Evolutionary conservation across 2,888 invertebrate species (phyloP), one percentile per base, ranked within the genome.

Genomic region (Epinotia ramella): DNA sequence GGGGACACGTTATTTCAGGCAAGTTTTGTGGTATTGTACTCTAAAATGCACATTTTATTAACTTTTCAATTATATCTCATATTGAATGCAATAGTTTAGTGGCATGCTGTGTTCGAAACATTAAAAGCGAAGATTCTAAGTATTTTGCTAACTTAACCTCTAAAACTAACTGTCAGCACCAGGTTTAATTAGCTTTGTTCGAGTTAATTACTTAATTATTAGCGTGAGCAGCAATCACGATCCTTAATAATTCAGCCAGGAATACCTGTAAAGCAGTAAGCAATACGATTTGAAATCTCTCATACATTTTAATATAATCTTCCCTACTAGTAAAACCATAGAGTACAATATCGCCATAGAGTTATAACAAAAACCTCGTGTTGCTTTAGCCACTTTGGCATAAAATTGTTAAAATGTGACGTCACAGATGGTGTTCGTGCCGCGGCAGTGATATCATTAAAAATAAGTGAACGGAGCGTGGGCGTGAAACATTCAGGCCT

Each of bases 391-490:
- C n/a, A 53, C 12, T 33, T 66, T 0, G 5, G 20, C 40, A 68
- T 59, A 16, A 44, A 57, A 59, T 57, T 20, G 44, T 57, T 20
- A 68, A 59, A 44, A 44, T 20, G 40, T 40, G 4, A 59, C 49
- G n/a, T 40, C 67, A 67, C 73, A 73, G 60, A 40, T 67, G 73
- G 73, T 33, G 44, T 20, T 18, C 11, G 33, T 56, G 72, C 44
- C 57, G 20, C 24, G 40, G 57, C 73, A 53, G 60, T 62, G 67
- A 49, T 70, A 60, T 53, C 73, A 67, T 67, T 44, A 67, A 73
- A 73, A 66, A 67, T 73, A 73, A 73, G 60, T 59, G 73, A 67
- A 33, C 40, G 3, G 20, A 73, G 66, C 46, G 40, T 40, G 33
- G 59, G 16, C 49, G 33, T 73, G 24, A 62, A 73, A 66, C 65